Evolutionary conservation across 2,888 invertebrate genomes (phyloP).

Genomic region (Ochlodes sylvanus): DNA sequence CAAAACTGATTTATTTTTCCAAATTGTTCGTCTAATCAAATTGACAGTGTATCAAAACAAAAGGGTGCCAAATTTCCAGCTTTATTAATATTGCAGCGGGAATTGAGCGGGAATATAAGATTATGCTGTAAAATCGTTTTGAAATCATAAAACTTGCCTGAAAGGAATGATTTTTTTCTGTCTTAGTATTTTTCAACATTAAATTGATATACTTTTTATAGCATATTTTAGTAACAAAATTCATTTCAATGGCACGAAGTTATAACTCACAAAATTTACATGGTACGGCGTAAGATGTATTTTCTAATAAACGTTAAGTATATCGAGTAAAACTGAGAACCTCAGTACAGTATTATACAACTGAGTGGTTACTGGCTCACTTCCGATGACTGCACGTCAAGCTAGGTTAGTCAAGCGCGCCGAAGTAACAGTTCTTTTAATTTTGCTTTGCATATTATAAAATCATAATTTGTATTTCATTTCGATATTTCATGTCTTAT

Average conservation of each 20-base stretch:
- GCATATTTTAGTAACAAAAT: no score
- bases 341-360: constrained; percentile 19
- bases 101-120: no score
- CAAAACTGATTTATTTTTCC: not conserved
- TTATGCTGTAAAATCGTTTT: no score
- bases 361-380: constrained; percentile 24
- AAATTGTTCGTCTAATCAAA: not conserved
- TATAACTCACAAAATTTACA: not conserved
- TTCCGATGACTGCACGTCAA: constrained; percentile 35
- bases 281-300: not conserved
- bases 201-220: no score
- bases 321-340: not conserved
- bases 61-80: not conserved
- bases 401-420: constrained; percentile 32
- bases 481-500: no score
- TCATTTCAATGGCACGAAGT: no score
- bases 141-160: no score
- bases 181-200: no score
- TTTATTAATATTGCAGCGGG: not conserved
- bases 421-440: constrained; percentile 33
- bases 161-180: no score
- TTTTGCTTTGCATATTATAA: constrained; percentile 27
- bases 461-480: constrained; percentile 4
- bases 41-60: not conserved
- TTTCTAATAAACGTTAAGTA: not conserved